phyloP scores from a whole-genome alignment of 2,797 vertebrate genomes.

The Austrolebias charrua region DNA sequence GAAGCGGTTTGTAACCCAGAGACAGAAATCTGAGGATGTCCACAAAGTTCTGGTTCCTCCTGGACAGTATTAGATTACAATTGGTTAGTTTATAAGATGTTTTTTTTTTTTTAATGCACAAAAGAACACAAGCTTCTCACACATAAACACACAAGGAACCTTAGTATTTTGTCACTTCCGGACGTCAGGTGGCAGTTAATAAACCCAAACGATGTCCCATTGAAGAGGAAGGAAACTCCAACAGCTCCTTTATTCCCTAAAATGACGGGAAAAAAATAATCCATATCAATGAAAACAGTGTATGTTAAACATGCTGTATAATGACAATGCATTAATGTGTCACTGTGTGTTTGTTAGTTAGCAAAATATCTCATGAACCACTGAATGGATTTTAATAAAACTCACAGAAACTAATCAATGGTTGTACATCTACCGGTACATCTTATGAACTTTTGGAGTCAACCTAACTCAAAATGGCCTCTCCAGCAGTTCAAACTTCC shows the following conservation, averaged over 20 bases:
- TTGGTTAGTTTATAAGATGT: neutral
- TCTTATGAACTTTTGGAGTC: too few species aligned
- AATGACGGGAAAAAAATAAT: slow-evolving; percentile 26
- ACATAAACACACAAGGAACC: slow-evolving; percentile 56
- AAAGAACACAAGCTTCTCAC: neutral
- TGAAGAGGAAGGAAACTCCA: slow-evolving; percentile 82
- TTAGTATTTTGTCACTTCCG: slow-evolving; percentile 82
- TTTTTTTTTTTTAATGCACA: neutral
- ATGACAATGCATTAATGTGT: too few species aligned
- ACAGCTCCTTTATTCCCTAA: slow-evolving; percentile 86
- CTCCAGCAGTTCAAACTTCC: too few species aligned
- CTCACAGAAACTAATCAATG: too few species aligned
- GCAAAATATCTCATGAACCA: too few species aligned
- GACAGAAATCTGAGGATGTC: slow-evolving; percentile 84
- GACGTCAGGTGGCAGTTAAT: slow-evolving; percentile 86
- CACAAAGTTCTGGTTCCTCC: slow-evolving; percentile 86
- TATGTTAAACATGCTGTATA: too few species aligned
- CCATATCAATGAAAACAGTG: too few species aligned
- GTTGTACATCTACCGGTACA: too few species aligned
- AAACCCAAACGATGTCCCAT: slow-evolving; percentile 83
- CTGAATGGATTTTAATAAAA: too few species aligned
- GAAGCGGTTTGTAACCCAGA: slow-evolving; percentile 81
- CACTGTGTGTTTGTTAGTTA: too few species aligned
- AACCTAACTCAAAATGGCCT: too few species aligned
- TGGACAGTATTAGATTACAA: slow-evolving; percentile 32